Base-by-base conservation (phyloP, 2,797 vertebrate genomes). In the Anabacerthia variegaticeps region DNA sequence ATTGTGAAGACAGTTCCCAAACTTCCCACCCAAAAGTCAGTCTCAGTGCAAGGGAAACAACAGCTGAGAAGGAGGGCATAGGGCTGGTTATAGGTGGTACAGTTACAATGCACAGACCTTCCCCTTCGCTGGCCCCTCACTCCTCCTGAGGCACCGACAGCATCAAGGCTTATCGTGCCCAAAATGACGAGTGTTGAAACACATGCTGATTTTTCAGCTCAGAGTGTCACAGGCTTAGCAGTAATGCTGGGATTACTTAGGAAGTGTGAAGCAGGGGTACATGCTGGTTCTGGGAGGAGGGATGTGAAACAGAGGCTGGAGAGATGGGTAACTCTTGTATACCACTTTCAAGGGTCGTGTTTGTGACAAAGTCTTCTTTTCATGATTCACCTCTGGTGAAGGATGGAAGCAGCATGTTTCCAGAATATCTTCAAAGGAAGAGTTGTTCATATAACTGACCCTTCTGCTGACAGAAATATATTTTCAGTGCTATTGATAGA, bases 371-470 rank as follows among this genome's bases (percentile, higher is more conserved):
- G 41, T 32, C 71, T 37, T 92, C 49, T 86, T 67, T 91, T 83
- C 49, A 65, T 58, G 61, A 66, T 77, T 92, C 75, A 80, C 51
- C 34, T 52, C 76, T 59, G 51, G 69, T 37, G 85, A 80, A 83
- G 46, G 69, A 85, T 84, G 36, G 89, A 92, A 95, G 37, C 87
- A 88, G 69, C 36, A 51, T n/a, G 54, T 78, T 93, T 89, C 87
- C 55, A 91, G 73, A 62, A 15, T 23, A 75, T 21, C 65, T 93
- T 91, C 72, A 88, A 80, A 93, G 46, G 62, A 92, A 88, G 46
- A 80, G 37, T 24, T 78, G 68, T 59, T 93, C 73, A n/a, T 61
- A 46, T 55, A 91, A 89, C 39, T 94, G 85, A 94, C 78, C 46
- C n/a, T 69, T 83, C 92, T 55, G 54, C 14, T 73, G 51, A 85